Base-by-base conservation (phyloP, 2,888 invertebrate genomes). In the Folsomia candida region DNA sequence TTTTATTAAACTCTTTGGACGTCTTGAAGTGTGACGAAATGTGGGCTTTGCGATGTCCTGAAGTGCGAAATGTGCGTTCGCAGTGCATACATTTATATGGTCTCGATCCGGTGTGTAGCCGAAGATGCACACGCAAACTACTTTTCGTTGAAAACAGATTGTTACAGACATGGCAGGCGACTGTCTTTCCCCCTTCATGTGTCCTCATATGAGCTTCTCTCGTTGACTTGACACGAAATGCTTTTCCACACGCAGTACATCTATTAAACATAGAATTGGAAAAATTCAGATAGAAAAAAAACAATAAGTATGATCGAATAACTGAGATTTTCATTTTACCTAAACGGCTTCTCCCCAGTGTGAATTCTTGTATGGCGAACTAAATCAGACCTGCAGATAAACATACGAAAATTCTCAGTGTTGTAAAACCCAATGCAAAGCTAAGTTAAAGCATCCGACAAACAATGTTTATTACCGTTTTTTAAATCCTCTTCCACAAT, bases 71-170 rank as follows among this genome's bases (percentile, higher is more conserved):
- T 71, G 85, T 83, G 73, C 85, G 82, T n/a, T 85, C 84, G 81
- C 96, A 97, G 82, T 93, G 89, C 0, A 91, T 91, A 83, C 97
- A 97, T 67, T 86, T 86, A 83, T 91, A 94, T 0, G 95, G 94
- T 82, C 92, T 93, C 37, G 88, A 86, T 2, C 92, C 92, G 2
- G 89, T 89, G 82, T 95, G 94, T 26, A 90, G 87, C 2, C 90
- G 86, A 82, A 89, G 85, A 82, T 96, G 96, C 62, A 94, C 87
- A 81, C 88, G 89, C 79, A 96, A 83, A 82, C 88, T 88, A 11
- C 89, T 87, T 81, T 88, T 88, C 0, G 88, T 88, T 1, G 88
- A 86, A 80, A 89, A 89, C 69, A 85, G 82, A 57, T 86, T 85
- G 76, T 86, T 86, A 81, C 90, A 90, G 27, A 89, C 85, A 60